A percentile compares a stretch with the other conserved stretches of the same genome.
Conservation (phyloP, 1,140 invertebrate species). For the Phenacoccus solenopsis region DNA sequence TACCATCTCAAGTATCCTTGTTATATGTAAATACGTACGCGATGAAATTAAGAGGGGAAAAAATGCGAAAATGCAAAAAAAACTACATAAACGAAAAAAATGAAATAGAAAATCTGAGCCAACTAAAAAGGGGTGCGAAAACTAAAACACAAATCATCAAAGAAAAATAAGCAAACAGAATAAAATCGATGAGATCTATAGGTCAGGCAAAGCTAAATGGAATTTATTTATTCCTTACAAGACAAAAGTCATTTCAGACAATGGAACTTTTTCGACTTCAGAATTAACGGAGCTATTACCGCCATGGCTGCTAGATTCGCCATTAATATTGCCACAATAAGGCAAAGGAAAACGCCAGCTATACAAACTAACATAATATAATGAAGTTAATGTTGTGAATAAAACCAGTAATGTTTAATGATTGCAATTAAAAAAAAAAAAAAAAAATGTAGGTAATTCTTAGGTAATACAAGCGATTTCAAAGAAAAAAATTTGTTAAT, state of each 20-base stretch:
- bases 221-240: constrained; percentile 40
- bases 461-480: not conserved
- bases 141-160: no score
- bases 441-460: not conserved
- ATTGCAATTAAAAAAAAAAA: constrained; percentile 29
- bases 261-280: constrained; percentile 58
- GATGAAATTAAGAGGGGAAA: no score
- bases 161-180: no score
- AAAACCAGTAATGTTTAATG: no score
- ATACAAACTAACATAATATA: constrained; percentile 58
- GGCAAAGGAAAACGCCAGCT: constrained; percentile 84
- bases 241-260: constrained; percentile 53
- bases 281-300: constrained; percentile 56
- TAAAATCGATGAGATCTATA: no score
- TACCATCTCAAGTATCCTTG: no score
- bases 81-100: not conserved
- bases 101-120: not conserved
- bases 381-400: constrained; percentile 30
- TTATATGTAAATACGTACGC: no score
- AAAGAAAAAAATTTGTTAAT: no score
- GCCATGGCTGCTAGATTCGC: constrained; percentile 34
- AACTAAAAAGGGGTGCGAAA: no score
- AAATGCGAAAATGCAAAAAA: no score
- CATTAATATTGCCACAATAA: constrained; percentile 60
- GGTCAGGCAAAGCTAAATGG: not conserved